These are phyloP conservation scores for Peromyscus melanophrys DNA, from an alignment of 2,797 vertebrate genomes.

Conservation along the genomic window DNA sequence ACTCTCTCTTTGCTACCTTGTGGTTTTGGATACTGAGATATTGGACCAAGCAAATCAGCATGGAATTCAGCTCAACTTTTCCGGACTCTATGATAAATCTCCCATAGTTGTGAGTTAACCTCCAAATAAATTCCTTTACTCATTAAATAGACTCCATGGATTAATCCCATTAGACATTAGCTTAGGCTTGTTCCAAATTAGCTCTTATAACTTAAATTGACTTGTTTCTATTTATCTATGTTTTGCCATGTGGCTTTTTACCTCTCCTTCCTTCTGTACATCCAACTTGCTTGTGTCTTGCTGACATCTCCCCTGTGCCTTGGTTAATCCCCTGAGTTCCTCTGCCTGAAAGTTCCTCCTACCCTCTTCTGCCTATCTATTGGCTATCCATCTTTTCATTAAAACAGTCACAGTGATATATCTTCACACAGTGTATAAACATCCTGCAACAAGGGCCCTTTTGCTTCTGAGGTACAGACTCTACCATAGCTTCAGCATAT, in stretches of 20 bases:
- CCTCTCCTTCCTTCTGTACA: not conserved
- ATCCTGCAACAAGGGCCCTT: not conserved
- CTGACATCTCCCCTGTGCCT: not conserved
- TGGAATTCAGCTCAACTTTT: no score
- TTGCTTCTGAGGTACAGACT: not conserved
- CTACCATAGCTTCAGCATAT: not conserved
- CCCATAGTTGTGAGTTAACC: no score
- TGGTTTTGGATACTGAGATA: no score
- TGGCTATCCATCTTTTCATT: not conserved
- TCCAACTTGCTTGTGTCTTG: not conserved
- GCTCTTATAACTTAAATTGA: not conserved
- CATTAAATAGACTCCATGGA: no score
- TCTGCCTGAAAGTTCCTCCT: not conserved
- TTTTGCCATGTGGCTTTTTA: not conserved
- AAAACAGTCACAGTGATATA: not conserved
- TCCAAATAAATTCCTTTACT: no score
- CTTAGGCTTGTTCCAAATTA: not conserved
- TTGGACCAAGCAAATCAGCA: no score
- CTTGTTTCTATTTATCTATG: not conserved
- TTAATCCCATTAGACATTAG: not conserved
- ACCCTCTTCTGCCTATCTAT: not conserved
- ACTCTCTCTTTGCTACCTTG: no score
- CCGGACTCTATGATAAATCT: no score
- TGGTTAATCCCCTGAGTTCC: not conserved
- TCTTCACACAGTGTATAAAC: not conserved